Conservation (phyloP, 2,113 vertebrate species). For the Dasyornis broadbenti region DNA sequence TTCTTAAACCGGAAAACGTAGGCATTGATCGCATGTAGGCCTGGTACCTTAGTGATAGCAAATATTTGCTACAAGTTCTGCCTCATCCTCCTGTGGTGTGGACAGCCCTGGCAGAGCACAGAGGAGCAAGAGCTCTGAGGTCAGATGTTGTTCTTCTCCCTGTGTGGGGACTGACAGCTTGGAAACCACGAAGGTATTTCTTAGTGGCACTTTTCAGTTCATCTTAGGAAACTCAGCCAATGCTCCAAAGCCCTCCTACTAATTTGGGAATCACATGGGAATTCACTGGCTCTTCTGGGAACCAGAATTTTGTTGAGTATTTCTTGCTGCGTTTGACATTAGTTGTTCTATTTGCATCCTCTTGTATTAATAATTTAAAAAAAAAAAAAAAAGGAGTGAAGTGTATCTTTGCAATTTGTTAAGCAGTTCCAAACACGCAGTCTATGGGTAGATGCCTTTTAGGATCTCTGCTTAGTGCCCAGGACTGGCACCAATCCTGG, state of each 20-base stretch:
- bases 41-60: neutral
- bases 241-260: neutral
- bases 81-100: neutral
- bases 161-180: neutral
- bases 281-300: accelerated
- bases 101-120: accelerated
- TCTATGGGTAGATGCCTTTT: neutral
- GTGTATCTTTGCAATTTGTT: neutral
- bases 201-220: neutral
- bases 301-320: neutral
- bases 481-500: neutral
- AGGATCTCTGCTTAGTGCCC: neutral
- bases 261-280: neutral
- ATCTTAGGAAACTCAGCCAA: neutral
- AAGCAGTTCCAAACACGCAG: neutral
- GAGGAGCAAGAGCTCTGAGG: neutral
- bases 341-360: neutral
- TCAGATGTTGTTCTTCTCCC: neutral
- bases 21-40: neutral
- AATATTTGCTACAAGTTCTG: neutral
- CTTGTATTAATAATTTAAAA: neutral
- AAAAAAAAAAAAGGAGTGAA: neutral
- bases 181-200: neutral
- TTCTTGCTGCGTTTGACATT: neutral
- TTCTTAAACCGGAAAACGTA: neutral